Evolutionary conservation across 2,888 invertebrate genomes (phyloP).

Genomic region (Serrognathus titanus): DNA sequence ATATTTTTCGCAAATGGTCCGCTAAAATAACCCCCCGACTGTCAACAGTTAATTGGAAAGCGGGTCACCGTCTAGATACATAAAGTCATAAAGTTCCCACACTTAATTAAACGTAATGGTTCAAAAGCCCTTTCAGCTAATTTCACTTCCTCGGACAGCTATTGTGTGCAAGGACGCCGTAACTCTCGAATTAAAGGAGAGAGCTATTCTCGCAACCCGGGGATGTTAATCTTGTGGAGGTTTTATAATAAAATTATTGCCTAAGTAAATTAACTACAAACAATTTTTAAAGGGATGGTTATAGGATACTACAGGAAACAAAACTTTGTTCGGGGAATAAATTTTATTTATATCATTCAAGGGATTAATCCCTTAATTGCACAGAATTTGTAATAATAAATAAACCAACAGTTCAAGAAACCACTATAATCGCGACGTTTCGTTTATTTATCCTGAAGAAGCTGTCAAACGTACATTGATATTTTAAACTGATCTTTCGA

Average conservation of each 20-base stretch:
- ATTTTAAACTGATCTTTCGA: no score
- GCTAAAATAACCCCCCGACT: conserved; percentile 22
- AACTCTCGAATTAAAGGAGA: conserved; percentile 27
- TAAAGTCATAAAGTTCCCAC: conserved; percentile 35
- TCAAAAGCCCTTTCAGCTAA: conserved; percentile 39
- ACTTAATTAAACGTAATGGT: conserved; percentile 41
- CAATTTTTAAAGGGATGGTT: no score
- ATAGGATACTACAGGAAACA: no score
- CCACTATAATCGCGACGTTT: no score
- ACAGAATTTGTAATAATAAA: no score
- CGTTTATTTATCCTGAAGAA: no score
- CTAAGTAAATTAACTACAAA: conserved; percentile 7
- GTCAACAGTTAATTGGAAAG: conserved; percentile 36
- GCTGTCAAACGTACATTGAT: no score
- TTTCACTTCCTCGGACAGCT: conserved; percentile 33
- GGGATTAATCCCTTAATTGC: no score
- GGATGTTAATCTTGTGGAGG: conserved; percentile 24
- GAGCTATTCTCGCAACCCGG: conserved; percentile 17
- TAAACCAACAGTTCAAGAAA: no score
- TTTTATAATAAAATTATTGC: conserved; percentile 24
- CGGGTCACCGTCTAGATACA: conserved; percentile 29
- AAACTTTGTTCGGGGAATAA: no score
- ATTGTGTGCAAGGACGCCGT: conserved; percentile 29
- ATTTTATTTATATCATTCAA: no score
- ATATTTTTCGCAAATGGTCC: conserved; percentile 9